Evolutionary conservation across 2,113 vertebrate genomes (phyloP).

Genomic region (Coracopsis vasa): DNA sequence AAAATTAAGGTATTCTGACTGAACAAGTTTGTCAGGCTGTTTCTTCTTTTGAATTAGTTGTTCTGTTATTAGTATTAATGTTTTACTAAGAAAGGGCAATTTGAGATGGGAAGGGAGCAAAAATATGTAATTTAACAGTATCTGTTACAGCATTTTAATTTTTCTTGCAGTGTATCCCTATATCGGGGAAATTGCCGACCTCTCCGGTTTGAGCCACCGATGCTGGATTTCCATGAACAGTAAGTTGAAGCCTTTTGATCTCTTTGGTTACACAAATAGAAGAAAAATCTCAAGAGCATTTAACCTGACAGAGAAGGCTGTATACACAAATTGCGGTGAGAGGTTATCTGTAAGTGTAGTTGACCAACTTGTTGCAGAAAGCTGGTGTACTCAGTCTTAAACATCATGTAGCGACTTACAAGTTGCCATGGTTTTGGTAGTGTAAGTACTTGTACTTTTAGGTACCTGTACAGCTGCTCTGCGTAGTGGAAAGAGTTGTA

Average conservation of each 20-base stretch:
- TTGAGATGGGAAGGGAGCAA: not conserved
- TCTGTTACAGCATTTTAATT: constrained; percentile 36
- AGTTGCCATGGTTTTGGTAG: not conserved
- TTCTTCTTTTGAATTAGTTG: constrained; percentile 8
- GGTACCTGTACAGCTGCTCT: not conserved
- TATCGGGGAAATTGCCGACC: constrained; percentile 94
- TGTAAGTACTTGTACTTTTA: not conserved
- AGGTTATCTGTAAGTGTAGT: not conserved
- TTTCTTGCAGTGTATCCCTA: constrained; percentile 84
- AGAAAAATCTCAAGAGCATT: not conserved
- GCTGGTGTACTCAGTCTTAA: not conserved
- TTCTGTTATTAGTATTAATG: not conserved
- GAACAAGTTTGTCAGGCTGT: constrained; percentile 60
- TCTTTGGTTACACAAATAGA: not conserved
- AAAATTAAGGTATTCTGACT: not conserved
- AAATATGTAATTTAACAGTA: not conserved
- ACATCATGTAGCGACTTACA: rapidly evolving
- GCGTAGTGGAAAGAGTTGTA: not conserved
- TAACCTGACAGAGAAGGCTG: not conserved
- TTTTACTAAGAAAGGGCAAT: not conserved
- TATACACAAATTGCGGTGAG: not conserved
- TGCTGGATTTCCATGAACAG: constrained; percentile 99
- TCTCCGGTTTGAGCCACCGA: constrained; percentile 96
- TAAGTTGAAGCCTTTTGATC: constrained; percentile 74
- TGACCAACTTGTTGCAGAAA: not conserved